phyloP scores from a whole-genome alignment of 2,113 vertebrate genomes.

The Loxodonta africana region DNA sequence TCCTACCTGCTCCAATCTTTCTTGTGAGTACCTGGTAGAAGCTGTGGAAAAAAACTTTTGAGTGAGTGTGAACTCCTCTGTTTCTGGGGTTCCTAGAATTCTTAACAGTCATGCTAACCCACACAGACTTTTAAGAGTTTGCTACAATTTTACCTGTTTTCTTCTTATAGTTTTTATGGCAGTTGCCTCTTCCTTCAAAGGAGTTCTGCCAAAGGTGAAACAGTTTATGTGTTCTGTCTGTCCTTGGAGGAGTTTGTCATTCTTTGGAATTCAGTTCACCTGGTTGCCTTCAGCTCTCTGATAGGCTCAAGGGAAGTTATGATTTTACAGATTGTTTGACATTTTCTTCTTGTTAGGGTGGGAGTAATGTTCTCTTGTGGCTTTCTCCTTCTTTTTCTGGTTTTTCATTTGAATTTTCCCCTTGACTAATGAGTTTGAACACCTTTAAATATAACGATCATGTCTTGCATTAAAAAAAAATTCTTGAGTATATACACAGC shows the following conservation, averaged over 20 bases:
- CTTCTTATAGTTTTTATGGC: background rate
- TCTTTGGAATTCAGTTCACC: conserved; percentile 10
- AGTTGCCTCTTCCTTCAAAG: background rate
- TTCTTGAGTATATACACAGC: too few relatives aligned
- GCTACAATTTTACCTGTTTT: background rate
- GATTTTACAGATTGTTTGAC: background rate
- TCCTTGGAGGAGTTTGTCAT: background rate
- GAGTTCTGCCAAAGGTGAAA: background rate
- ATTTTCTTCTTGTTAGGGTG: background rate
- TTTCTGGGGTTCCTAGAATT: background rate
- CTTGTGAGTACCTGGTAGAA: background rate
- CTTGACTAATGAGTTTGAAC: background rate
- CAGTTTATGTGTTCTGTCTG: background rate
- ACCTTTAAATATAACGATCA: background rate
- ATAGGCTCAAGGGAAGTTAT: background rate
- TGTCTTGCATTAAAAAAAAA: background rate
- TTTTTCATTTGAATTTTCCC: conserved; percentile 47
- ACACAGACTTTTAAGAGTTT: background rate
- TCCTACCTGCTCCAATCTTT: background rate
- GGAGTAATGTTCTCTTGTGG: background rate
- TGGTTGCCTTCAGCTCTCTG: background rate
- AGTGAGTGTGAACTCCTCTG: background rate
- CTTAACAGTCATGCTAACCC: background rate
- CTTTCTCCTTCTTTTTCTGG: background rate
- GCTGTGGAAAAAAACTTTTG: background rate